Evolutionary conservation across 1,140 invertebrate genomes (phyloP).

Genomic region (Mycetomoellerius zeteki): DNA sequence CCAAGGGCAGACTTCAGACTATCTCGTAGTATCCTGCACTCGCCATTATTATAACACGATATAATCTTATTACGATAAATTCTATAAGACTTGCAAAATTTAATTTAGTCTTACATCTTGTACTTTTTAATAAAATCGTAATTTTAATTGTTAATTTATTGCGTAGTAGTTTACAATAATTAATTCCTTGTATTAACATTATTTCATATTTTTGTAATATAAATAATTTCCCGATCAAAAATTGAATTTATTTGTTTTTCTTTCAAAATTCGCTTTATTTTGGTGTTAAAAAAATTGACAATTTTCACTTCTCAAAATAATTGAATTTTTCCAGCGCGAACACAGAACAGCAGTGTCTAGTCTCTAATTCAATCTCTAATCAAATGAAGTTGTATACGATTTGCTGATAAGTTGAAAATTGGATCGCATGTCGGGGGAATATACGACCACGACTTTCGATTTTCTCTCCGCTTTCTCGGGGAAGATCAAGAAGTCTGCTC

Average conservation of each 20-base stretch:
- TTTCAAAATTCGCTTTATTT: too few relatives aligned
- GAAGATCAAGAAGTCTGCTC: constrained; percentile 27
- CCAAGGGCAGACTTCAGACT: constrained; percentile 38
- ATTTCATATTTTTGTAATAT: too few relatives aligned
- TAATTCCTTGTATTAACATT: background rate
- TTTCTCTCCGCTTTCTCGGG: constrained; percentile 10
- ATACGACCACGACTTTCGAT: constrained; percentile 22
- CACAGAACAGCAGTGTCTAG: background rate
- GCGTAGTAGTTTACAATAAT: background rate
- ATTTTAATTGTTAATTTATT: constrained; percentile 15
- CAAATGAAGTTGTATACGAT: background rate
- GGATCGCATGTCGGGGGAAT: background rate
- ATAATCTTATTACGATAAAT: constrained; percentile 33
- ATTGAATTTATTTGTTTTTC: background rate
- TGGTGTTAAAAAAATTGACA: too few relatives aligned
- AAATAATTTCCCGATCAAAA: background rate
- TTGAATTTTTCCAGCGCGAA: too few relatives aligned
- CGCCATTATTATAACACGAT: background rate
- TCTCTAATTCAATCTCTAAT: background rate
- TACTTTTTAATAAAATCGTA: background rate
- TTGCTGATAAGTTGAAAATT: background rate
- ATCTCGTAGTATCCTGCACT: constrained; percentile 16
- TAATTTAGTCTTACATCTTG: background rate
- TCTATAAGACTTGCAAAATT: constrained; percentile 6
- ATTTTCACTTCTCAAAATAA: too few relatives aligned